Percentiles rank a stretch among this genome's conserved stretches.
Conservation (phyloP, 1,140 invertebrate species). For the Lepidurus packardi region DNA sequence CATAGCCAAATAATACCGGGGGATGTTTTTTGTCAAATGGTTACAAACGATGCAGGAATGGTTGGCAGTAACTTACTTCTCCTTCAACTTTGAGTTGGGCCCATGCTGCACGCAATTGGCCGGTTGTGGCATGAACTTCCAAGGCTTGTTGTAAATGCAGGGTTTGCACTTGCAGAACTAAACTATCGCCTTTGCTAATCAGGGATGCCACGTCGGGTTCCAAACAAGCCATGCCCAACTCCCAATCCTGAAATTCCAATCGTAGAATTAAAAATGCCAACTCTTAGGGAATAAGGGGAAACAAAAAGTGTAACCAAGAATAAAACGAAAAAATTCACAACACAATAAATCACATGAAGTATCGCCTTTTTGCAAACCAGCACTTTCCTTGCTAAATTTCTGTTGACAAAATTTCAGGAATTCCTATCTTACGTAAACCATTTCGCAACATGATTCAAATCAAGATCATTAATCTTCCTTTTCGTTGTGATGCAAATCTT, state of each 20-base stretch:
- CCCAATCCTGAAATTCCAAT: slow-evolving; percentile 34
- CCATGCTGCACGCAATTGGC: slow-evolving; percentile 26
- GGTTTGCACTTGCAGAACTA: slow-evolving; percentile 44
- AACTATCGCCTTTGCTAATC: slow-evolving; percentile 69
- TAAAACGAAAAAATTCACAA: neutral
- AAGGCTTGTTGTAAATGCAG: slow-evolving; percentile 30
- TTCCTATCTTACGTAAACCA: too few species aligned
- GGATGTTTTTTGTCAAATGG: neutral
- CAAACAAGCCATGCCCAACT: slow-evolving; percentile 44
- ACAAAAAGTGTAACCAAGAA: slow-evolving; percentile 15
- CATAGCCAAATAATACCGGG: too few species aligned
- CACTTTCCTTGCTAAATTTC: too few species aligned
- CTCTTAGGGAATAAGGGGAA: slow-evolving; percentile 10
- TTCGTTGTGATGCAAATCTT: too few species aligned
- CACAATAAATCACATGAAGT: too few species aligned
- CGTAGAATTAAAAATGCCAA: neutral
- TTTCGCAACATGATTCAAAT: too few species aligned
- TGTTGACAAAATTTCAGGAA: too few species aligned
- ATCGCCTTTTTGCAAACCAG: too few species aligned
- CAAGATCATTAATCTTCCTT: too few species aligned
- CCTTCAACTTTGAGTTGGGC: slow-evolving; percentile 28
- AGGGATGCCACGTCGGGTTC: slow-evolving; percentile 71
- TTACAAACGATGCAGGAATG: neutral
- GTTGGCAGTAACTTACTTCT: slow-evolving; percentile 26
- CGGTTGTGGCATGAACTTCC: slow-evolving; percentile 29